Evolutionary conservation across 2,888 invertebrate species (phyloP).

Genomic region (Pandemis heparana): DNA sequence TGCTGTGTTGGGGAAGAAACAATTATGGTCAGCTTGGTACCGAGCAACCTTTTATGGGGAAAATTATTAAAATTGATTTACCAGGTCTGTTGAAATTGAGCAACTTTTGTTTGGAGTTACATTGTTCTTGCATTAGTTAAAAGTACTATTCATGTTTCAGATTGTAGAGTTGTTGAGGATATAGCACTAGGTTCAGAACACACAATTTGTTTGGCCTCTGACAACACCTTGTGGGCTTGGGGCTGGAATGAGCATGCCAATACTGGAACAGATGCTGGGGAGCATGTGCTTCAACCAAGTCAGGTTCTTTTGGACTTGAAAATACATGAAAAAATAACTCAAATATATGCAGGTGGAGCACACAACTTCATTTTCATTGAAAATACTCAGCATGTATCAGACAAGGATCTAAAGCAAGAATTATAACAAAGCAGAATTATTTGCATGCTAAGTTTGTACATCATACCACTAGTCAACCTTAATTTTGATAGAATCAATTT

Average conservation of each 20-base stretch:
- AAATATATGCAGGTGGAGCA: constrained; percentile 76
- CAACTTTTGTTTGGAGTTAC: neutral
- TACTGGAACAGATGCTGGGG: constrained; percentile 87
- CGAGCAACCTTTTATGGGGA: constrained; percentile 61
- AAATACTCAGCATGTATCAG: constrained; percentile 38
- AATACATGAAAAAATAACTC: constrained; percentile 55
- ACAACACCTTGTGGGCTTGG: constrained; percentile 90
- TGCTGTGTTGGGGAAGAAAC: constrained; percentile 93
- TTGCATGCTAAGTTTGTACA: neutral
- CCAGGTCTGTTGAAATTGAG: constrained; percentile 64
- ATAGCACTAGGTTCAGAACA: constrained; percentile 92
- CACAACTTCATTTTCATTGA: constrained; percentile 74
- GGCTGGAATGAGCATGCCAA: constrained; percentile 97
- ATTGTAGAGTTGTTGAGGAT: constrained; percentile 79
- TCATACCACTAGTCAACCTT: constrained; percentile 32
- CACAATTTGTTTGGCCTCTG: constrained; percentile 88
- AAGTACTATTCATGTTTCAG: constrained; percentile 61
- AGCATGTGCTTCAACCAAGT: constrained; percentile 65
- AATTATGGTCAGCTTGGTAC: constrained; percentile 92
- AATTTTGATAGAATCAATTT: constrained; percentile 13
- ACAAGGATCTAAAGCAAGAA: neutral
- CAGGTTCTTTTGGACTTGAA: constrained; percentile 60
- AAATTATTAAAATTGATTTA: constrained; percentile 65
- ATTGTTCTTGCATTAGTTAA: neutral
- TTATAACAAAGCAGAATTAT: neutral